Conservation (phyloP, 1,140 invertebrate genomes). For the Lycorma delicatula region DNA sequence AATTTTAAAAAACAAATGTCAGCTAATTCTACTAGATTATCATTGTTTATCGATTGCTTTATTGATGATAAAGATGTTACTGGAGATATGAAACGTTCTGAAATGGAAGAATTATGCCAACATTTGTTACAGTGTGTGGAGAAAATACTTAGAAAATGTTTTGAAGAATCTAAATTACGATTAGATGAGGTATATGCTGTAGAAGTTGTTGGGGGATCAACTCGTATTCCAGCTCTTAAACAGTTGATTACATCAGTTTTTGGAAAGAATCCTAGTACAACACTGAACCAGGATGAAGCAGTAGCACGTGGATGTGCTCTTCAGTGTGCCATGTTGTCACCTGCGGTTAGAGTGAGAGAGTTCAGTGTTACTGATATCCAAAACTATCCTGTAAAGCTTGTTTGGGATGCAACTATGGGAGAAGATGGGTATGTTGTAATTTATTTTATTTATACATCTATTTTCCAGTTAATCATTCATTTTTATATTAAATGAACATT, state of each 20-base stretch:
- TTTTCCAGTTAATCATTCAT: too few relatives aligned
- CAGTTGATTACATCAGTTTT: conserved; percentile 79
- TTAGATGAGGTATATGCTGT: conserved; percentile 85
- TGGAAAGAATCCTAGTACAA: conserved; percentile 80
- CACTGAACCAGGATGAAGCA: conserved; percentile 96
- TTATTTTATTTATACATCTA: too few relatives aligned
- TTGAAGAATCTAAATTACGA: conserved; percentile 68
- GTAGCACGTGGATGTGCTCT: conserved; percentile 92
- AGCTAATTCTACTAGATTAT: conserved; percentile 87
- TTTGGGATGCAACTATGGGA: conserved; percentile 67
- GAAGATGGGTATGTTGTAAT: conserved; percentile 51
- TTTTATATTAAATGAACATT: too few relatives aligned
- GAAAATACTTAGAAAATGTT: conserved; percentile 52
- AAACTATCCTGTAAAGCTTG: conserved; percentile 79
- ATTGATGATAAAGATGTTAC: conserved; percentile 96
- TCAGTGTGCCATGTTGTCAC: conserved; percentile 94
- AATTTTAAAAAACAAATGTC: conserved; percentile 99
- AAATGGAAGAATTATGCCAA: conserved; percentile 72
- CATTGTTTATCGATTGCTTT: conserved; percentile 96
- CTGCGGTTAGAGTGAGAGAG: conserved; percentile 90
- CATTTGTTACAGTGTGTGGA: conserved; percentile 68
- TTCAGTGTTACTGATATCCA: conserved; percentile 90
- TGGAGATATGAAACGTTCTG: conserved; percentile 48
- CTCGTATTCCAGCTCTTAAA: conserved; percentile 89
- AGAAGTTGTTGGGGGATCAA: conserved; percentile 94